phyloP scores from a whole-genome alignment of 2,888 invertebrate genomes.

The Apodemia mormo region DNA sequence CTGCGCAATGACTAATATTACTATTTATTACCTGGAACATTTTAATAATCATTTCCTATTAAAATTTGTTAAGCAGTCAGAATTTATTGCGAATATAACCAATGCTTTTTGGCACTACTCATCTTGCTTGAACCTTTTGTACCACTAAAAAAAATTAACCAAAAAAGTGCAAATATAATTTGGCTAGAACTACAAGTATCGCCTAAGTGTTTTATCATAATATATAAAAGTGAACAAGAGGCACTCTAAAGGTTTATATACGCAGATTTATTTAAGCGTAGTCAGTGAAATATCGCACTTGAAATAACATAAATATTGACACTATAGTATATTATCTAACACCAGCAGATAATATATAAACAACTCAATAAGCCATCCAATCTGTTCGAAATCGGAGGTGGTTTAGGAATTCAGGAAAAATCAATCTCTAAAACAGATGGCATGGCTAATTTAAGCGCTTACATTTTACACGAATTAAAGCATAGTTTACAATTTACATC shows the following conservation, averaged over 20 bases:
- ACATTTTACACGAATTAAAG: constrained; percentile 35
- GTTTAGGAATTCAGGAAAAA: constrained; percentile 19
- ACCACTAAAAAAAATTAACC: constrained; percentile 46
- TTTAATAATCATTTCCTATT: constrained; percentile 7
- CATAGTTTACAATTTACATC: constrained; percentile 43
- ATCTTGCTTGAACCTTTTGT: constrained; percentile 55
- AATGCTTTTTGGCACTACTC: constrained; percentile 67
- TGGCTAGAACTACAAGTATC: constrained; percentile 56
- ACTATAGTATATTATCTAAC: constrained; percentile 47
- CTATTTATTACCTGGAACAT: not conserved
- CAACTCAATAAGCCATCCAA: constrained; percentile 29
- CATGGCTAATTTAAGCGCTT: constrained; percentile 29
- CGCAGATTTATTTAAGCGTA: constrained; percentile 79
- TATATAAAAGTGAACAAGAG: constrained; percentile 82
- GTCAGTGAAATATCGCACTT: constrained; percentile 68
- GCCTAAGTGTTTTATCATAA: constrained; percentile 77
- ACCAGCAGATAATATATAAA: constrained; percentile 43
- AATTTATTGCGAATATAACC: constrained; percentile 27
- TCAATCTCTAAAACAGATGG: constrained; percentile 26
- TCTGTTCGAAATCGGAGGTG: constrained; percentile 26
- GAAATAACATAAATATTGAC: constrained; percentile 55
- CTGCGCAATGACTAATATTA: not conserved
- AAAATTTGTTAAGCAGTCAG: constrained; percentile 20
- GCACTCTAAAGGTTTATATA: constrained; percentile 81
- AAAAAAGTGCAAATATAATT: constrained; percentile 61